These are phyloP conservation scores for Pogonomyrmex barbatus DNA, from an alignment of 1,140 invertebrate species.

Conservation along the genomic window DNA sequence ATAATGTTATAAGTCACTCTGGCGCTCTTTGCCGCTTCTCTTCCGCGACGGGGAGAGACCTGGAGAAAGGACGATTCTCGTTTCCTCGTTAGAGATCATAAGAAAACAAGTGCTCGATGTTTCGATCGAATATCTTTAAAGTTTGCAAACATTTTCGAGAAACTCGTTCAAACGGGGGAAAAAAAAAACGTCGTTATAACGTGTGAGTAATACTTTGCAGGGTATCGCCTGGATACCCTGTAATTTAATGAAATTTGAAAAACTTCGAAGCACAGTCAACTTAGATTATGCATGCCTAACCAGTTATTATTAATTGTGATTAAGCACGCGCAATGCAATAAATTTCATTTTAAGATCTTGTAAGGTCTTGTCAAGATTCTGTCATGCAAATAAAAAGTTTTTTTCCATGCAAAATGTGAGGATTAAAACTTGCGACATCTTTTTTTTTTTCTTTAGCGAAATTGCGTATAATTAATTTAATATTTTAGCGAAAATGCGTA, in stretches of 20 bases:
- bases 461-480: background rate
- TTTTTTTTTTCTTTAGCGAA: background rate
- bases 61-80: conserved; percentile 21
- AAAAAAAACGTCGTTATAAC: background rate
- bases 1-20: conserved; percentile 54
- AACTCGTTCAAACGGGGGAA: background rate
- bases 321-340: conserved; percentile 11
- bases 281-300: background rate
- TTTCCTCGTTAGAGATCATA: background rate
- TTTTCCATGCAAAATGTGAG: background rate
- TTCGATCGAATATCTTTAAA: background rate
- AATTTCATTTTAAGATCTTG: conserved; percentile 11
- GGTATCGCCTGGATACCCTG: background rate
- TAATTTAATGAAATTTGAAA: conserved; percentile 9
- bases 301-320: conserved; percentile 20
- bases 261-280: background rate
- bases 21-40: background rate
- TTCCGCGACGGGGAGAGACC: background rate
- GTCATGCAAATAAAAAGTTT: background rate
- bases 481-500: background rate
- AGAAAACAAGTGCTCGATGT: background rate
- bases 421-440: background rate
- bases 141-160: background rate
- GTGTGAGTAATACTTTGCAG: background rate
- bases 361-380: background rate